Percentiles rank a stretch among this genome's conserved stretches.
phyloP scores from a whole-genome alignment of 2,113 vertebrate species.

The Dicerorhinus sumatrensis region DNA sequence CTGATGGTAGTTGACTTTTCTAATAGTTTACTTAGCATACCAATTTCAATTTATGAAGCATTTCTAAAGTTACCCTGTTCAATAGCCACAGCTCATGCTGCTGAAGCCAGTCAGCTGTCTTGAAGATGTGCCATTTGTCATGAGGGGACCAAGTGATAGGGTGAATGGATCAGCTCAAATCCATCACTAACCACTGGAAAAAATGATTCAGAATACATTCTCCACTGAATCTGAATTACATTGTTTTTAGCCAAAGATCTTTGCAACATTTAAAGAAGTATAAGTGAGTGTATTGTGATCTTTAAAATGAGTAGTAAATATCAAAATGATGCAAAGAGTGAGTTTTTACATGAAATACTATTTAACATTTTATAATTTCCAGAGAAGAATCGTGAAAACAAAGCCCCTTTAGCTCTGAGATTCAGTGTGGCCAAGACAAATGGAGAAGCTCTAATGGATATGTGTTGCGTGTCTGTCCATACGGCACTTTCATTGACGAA shows the following conservation, averaged over 20 bases:
- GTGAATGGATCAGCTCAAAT: slow-evolving; percentile 39
- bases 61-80: slow-evolving; percentile 42
- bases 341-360: slow-evolving; percentile 29
- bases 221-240: background rate
- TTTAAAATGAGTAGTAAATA: slow-evolving; percentile 47
- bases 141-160: background rate
- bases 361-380: slow-evolving; percentile 34
- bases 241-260: slow-evolving; percentile 8
- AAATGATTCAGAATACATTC: slow-evolving; percentile 33
- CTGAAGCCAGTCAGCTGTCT: slow-evolving; percentile 53
- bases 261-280: slow-evolving; percentile 32
- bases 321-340: background rate
- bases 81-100: background rate
- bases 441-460: background rate
- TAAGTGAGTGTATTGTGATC: background rate
- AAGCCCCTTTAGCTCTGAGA: background rate
- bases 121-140: slow-evolving; percentile 61
- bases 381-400: background rate
- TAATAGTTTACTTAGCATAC: background rate
- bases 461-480: background rate
- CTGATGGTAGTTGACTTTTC: slow-evolving; percentile 29
- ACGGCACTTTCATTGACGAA: background rate
- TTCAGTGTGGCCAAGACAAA: background rate
- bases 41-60: background rate
- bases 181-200: background rate